Conservation (phyloP, 2,797 vertebrate species). For the Propithecus perrieri region DNA sequence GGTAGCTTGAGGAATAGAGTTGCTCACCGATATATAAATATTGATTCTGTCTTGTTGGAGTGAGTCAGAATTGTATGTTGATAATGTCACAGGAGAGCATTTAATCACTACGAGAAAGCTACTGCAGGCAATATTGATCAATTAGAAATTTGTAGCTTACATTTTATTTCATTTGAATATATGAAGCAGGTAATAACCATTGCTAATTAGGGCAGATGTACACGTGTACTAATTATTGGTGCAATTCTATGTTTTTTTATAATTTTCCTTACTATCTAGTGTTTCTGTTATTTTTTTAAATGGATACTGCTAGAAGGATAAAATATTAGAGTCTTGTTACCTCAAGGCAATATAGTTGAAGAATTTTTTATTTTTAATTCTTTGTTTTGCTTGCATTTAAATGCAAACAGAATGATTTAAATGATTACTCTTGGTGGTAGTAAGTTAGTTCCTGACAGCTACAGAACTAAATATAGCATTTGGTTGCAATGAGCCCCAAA, state of each 20-base stretch:
- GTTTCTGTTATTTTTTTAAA: not conserved
- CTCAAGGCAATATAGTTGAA: not conserved
- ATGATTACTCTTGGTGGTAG: not conserved
- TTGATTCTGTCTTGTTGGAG: conserved; percentile 6
- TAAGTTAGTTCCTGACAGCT: conserved; percentile 31
- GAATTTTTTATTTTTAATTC: conserved; percentile 8
- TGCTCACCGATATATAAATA: conserved; percentile 35
- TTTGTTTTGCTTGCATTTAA: conserved; percentile 53
- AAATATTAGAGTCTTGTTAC: conserved; percentile 43
- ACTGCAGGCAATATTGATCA: not conserved
- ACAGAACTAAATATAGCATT: not conserved
- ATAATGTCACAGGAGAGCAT: not conserved
- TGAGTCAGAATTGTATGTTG: not conserved
- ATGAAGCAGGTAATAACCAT: not conserved
- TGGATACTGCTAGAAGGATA: not conserved
- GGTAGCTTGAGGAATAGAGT: not conserved
- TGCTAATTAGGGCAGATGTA: not conserved
- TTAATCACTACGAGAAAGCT: conserved; percentile 26
- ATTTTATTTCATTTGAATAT: conserved; percentile 45
- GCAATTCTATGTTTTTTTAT: not conserved
- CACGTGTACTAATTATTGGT: not conserved
- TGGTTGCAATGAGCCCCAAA: not conserved
- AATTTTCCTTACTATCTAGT: not conserved
- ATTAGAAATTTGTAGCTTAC: conserved; percentile 48
- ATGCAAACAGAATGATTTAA: not conserved